Percentiles rank a stretch among this genome's conserved stretches.
Conservation (phyloP, 2,888 invertebrate species). For the Limnephilus auricula region DNA sequence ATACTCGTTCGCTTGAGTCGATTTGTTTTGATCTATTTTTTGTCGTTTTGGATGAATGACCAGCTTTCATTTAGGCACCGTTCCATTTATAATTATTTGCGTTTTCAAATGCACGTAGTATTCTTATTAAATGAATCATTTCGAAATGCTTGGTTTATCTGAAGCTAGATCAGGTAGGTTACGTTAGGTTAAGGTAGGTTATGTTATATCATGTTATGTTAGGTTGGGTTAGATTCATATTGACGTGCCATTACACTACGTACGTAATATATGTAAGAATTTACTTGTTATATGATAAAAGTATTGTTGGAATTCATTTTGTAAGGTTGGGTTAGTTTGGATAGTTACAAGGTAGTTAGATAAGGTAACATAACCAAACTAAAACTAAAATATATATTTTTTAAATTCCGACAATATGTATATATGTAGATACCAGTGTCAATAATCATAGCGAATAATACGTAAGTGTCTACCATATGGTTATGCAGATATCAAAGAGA, state of each 20-base stretch:
- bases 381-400: too few relatives aligned
- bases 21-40: conserved; percentile 45
- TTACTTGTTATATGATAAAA: not conserved
- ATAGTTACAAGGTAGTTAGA: not conserved
- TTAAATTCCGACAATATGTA: too few relatives aligned
- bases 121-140: not conserved
- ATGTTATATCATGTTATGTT: too few relatives aligned
- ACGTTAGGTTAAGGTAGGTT: too few relatives aligned
- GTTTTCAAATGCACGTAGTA: not conserved
- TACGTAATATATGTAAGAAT: not conserved
- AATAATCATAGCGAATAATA: not conserved
- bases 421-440: not conserved
- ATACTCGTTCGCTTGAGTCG: conserved; percentile 3
- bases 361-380: not conserved
- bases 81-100: not conserved
- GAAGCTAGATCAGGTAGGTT: not conserved
- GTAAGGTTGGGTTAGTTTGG: not conserved
- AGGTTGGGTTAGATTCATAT: too few relatives aligned
- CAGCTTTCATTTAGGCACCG: not conserved
- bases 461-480: not conserved
- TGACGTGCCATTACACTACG: too few relatives aligned
- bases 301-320: not conserved
- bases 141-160: not conserved
- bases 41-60: conserved; percentile 33
- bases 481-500: not conserved